Evolutionary conservation across 1,140 invertebrate genomes (phyloP), one percentile per base, ranked within the genome.

Genomic region (Ericerus pela): DNA sequence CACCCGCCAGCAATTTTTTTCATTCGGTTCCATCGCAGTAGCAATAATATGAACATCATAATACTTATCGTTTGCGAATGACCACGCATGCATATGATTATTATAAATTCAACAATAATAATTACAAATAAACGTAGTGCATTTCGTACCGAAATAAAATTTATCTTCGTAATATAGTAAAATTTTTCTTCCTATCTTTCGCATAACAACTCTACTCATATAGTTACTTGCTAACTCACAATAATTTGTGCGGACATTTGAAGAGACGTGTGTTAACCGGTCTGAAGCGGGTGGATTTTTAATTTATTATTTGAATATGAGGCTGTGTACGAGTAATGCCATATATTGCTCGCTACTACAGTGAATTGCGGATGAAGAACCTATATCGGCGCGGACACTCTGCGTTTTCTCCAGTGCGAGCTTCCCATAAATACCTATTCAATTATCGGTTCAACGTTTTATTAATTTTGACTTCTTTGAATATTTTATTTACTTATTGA

Each of bases 371-470:
- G n/a, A 24, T 14, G 41, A 6, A 12, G 41, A 47, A 47, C 22
- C 26, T 47, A 41, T 16, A 41, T 47, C 20, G 2, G 18, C 41
- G 8, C 4, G 3, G 2, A 12, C 10, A 24, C 20, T 47, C 8
- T 18, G 10, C 41, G 41, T 8, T 47, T 5, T 47, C 41, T 14
- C 41, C 41, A n/a, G 22, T 47, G 41, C 41, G 41, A 47, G 41
- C 41, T 47, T 47, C 41, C 41, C 8, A 10, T 33, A 33, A 47
- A 24, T 47, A 47, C 41, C 41, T 47, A 47, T 8, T 47, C 41
- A 47, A 47, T 47, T 47, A 47, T 47, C 41, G 41, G 41, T 47
- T 47, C 41, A 47, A 24, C 20, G 41, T 47, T 47, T 47, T 47
- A 47, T 22, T 47, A 47, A n/a, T 47, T 47, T 6, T 33, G 30